phyloP scores from a whole-genome alignment of 2,888 invertebrate genomes.

The Ametastegia equiseti region DNA sequence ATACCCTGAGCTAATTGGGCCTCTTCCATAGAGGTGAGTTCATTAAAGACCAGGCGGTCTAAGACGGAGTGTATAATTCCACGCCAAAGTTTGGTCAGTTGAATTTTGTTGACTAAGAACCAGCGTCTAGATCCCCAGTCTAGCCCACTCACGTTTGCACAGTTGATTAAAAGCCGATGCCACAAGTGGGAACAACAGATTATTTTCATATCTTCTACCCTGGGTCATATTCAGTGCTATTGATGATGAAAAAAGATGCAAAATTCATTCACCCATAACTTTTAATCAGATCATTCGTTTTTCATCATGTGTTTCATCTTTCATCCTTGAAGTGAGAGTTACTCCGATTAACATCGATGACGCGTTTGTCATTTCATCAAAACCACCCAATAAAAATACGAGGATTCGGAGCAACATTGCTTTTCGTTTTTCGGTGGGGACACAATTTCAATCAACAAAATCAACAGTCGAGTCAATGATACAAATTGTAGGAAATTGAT shows the following conservation, averaged over 20 bases:
- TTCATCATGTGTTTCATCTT: no score
- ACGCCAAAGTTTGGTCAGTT: conserved; percentile 26
- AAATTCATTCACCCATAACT: no score
- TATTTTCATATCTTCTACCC: not conserved
- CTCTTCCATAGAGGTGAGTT: conserved; percentile 9
- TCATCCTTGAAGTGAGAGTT: no score
- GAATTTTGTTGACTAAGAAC: conserved; percentile 28
- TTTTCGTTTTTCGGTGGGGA: no score
- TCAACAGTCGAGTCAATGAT: no score
- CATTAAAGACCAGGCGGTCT: not conserved
- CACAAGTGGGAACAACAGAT: not conserved
- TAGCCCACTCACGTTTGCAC: not conserved
- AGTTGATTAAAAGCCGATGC: not conserved
- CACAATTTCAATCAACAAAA: no score
- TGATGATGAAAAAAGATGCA: not conserved
- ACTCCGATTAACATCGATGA: no score
- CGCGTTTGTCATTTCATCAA: no score
- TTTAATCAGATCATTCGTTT: no score
- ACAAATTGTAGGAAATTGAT: no score
- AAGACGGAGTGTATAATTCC: conserved; percentile 3
- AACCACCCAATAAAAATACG: no score
- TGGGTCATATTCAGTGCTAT: not conserved
- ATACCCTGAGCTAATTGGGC: conserved; percentile 16
- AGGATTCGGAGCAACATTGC: no score
- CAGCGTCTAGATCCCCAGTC: conserved; percentile 24